Base-by-base conservation (phyloP, 2,113 vertebrate species). In the Pseudopodoces humilis region DNA sequence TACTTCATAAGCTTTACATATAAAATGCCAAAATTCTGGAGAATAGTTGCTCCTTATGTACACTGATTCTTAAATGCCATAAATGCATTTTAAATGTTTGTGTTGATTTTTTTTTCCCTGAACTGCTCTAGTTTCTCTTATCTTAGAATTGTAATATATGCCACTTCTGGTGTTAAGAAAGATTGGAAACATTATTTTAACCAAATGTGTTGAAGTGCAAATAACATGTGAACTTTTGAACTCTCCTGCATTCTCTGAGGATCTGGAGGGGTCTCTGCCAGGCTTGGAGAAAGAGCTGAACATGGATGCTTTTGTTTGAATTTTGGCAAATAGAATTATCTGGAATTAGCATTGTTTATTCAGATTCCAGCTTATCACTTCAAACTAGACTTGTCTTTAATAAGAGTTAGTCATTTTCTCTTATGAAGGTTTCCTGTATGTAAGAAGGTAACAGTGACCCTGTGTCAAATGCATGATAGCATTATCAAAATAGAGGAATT, bases 221-320 rank as follows among this genome's bases (percentile, higher is more conserved):
- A 91, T 87, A 97, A 89, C 91, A 72, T 68, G 46, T 76, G 91
- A 95, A 95, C 93, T 95, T 82, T 84, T 91, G 94, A 95, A 95
- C 92, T 92, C 76, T 41, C 39, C 18, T 58, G 52, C 60, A 53
- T 82, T 91, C 94, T 83, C 86, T 53, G 28, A 59, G 63, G 81
- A 62, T 65, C 78, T 91, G 53, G 21, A 93, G 52, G 33, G 39
- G 92, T 84, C 67, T 89, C 55, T 92, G 89, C 86, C 74, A 87
- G 81, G 53, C 50, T 56, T 62, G 20, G 77, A 82, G 44, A 88
- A 92, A 92, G 55, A 90, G 24, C 64, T 82, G 56, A 82, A 86
- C 3, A 4, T 71, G 70, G 71, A 76, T 87, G 33, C 59, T 96
- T 95, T 88, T 82, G 70, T 89, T 82, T 91, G 25, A 65, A 43